Evolutionary conservation across 2,888 invertebrate species (phyloP), one percentile per base, ranked within the genome.

Genomic region (Orthosia incerta): DNA sequence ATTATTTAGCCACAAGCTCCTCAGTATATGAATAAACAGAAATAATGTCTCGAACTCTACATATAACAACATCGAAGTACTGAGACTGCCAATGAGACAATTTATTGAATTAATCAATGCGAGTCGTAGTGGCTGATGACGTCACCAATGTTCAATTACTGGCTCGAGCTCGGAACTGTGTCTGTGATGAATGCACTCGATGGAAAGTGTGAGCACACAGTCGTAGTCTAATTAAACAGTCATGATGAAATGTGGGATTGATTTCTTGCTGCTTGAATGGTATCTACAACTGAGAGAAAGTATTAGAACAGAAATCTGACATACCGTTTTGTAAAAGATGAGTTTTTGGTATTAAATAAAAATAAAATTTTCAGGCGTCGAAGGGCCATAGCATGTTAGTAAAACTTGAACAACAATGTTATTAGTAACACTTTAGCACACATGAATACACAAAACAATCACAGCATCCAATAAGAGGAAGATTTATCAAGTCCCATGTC

Each of bases 131-230:
- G 56, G 50, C 63, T 63, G 60, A 61, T 68, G 73, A 82, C 79
- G 83, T 80, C 73, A 83, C 20, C 39, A 45, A 51, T 62, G 83
- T 79, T 68, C 68, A 83, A 83, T 80, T 79, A 79, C 46, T 61
- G 48, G 39, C 66, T 39, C 31, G 82, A 26, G 18, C 57, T 60
- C 20, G 1, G 63, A 45, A 55, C 48, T 50, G 20, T 53, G 60
- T 70, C 48, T 50, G 26, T 53, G 64, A 74, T 83, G 20, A 60
- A 74, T 74, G 83, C 18, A 50, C 62, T 60, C 31, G 53, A 66
- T 68, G 55, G 60, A 13, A 56, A 55, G 56, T 63, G 13, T 51
- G 51, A 57, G 48, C 61, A 18, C 23, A 55, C 50, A 56, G n/a
- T 46, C 18, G 31, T 13, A 5, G 9, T 74, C 23, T 51, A 23